Conservation (phyloP, 1,140 invertebrate species). For the Anastrepha ludens region DNA sequence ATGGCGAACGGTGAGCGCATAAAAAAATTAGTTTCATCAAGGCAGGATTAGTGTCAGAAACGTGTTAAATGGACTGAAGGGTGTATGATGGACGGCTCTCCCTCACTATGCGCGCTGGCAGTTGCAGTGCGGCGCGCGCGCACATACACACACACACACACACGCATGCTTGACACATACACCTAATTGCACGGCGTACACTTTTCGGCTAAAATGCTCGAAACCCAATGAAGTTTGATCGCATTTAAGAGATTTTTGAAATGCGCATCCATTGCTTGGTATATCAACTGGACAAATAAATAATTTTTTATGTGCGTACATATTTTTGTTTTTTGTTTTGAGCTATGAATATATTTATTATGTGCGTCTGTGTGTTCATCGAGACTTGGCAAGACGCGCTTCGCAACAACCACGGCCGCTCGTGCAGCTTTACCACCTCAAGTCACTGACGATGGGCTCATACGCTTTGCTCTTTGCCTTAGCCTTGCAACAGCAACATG, state of each 20-base stretch:
- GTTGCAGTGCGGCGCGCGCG: neutral
- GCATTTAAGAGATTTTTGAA: conserved; percentile 8
- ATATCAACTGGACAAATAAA: neutral
- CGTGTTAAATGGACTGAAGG: conserved; percentile 74
- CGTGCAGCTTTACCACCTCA: neutral
- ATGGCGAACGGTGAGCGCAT: conserved; percentile 62
- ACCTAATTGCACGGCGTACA: neutral
- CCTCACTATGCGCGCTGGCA: neutral
- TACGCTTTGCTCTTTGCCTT: neutral
- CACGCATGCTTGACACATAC: neutral
- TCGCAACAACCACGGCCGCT: neutral
- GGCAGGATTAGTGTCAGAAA: conserved; percentile 74
- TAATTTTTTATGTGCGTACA: conserved; percentile 30
- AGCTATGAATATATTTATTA: neutral
- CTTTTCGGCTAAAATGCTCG: conserved; percentile 32
- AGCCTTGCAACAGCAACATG: neutral
- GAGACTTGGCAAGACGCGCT: neutral
- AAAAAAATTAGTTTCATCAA: conserved; percentile 75
- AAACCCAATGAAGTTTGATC: conserved; percentile 39
- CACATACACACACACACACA: neutral
- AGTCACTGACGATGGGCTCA: neutral
- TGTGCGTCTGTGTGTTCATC: neutral
- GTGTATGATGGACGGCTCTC: conserved; percentile 69
- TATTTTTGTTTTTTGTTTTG: neutral
- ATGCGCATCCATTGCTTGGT: neutral